Evolutionary conservation across 2,113 vertebrate species (phyloP), one percentile per base, ranked within the genome.

Genomic region (Pyrgilauda ruficollis): DNA sequence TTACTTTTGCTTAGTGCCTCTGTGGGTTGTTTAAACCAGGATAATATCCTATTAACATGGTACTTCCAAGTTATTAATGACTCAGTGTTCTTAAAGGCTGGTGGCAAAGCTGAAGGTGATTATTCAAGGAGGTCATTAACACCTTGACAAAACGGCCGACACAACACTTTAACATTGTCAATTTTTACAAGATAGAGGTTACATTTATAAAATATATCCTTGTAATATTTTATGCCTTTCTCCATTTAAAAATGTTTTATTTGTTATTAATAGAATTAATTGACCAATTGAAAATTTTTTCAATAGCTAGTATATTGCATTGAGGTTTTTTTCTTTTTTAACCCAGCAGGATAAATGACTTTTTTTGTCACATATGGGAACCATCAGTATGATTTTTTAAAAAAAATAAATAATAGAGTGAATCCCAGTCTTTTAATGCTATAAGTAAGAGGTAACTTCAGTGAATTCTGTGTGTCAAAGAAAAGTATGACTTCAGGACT

Each of bases 101-200:
- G 35, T 95, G 58, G 90, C 47, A 94, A 97, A 95, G 73, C 87
- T 66, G 35, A 95, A 94, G 76, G 76, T 95, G 37, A 72, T 94
- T 82, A 95, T 85, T 93, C 58, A 95, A 91, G 28, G 33, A 89
- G 47, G 23, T 93, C 35, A 84, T 96, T 97, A 97, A 66, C 24
- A 73, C 30, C 12, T 77, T 49, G 52, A 41, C 87, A 92, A 86
- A 89, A 88, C 24, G 13, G 10, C 6, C 1, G 11, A 37, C 6
- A 14, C 3, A 95, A 58, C 10, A 28, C 4, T 44, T 61, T 59
- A 63, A 49, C 8, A 16, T 52, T 47, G 41, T 37, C 13, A 82
- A 3, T 31, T 73, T 90, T 89, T 82, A 41, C 8, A 55, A 56
- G 19, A 63, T 13, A 68, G 11, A 87, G 16, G 43, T 64, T 79